Evolutionary conservation across 2,888 invertebrate species (phyloP).

Genomic region (Pandemis cinnamomeana): DNA sequence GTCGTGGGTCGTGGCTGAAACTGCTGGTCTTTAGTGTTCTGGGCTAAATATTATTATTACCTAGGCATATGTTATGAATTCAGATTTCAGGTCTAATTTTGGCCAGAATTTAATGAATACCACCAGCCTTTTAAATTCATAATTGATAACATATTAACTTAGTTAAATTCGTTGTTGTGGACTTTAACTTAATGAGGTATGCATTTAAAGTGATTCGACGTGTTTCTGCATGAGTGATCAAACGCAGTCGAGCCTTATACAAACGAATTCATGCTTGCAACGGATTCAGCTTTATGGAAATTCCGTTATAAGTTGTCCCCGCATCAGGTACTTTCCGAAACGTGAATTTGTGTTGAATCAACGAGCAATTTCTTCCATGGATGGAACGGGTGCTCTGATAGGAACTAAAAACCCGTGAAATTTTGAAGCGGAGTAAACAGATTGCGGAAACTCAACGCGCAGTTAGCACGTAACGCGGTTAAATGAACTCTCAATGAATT

Average conservation of each 20-base stretch:
- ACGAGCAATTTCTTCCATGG: constrained; percentile 36
- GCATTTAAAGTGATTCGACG: background rate
- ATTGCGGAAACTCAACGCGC: constrained; percentile 18
- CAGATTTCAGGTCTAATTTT: background rate
- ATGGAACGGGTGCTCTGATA: constrained; percentile 35
- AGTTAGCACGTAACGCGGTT: constrained; percentile 33
- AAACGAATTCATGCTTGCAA: constrained; percentile 20
- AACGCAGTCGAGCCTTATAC: constrained; percentile 3
- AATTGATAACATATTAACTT: too few relatives aligned
- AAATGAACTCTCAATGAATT: constrained; percentile 24
- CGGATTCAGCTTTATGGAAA: constrained; percentile 30
- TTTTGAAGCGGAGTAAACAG: constrained; percentile 32
- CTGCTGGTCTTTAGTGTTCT: too few relatives aligned
- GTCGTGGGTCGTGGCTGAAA: background rate
- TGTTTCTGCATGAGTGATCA: background rate
- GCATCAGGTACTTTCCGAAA: constrained; percentile 25
- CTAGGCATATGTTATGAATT: background rate
- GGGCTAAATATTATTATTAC: background rate
- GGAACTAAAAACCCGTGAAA: constrained; percentile 40
- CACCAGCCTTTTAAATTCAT: too few relatives aligned
- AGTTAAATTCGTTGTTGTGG: background rate
- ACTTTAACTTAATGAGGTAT: background rate
- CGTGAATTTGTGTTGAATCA: constrained; percentile 38
- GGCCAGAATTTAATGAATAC: background rate
- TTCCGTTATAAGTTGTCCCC: constrained; percentile 32